phyloP scores from a whole-genome alignment of 2,888 invertebrate species.

The Electrophaes corylata region DNA sequence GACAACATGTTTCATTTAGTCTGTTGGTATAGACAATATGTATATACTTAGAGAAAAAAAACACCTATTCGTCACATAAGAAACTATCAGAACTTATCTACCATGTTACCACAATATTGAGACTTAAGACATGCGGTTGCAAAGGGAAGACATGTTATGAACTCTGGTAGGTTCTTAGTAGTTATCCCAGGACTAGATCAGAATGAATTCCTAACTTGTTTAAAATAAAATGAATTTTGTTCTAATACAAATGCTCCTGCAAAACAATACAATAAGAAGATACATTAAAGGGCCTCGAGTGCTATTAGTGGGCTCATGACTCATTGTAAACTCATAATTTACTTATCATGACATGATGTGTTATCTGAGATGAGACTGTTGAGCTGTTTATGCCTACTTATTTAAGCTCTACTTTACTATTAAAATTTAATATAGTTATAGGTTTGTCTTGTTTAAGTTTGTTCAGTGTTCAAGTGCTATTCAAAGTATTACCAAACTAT shows the following conservation, averaged over 20 bases:
- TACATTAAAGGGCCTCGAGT: not conserved
- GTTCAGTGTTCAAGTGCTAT: not conserved
- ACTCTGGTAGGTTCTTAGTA: too few species aligned
- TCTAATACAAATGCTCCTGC: not conserved
- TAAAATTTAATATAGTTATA: not conserved
- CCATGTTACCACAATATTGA: too few species aligned
- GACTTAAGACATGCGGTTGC: too few species aligned
- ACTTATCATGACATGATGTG: conserved; percentile 30
- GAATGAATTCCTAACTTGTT: too few species aligned
- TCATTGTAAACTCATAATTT: conserved; percentile 20
- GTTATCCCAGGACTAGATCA: too few species aligned
- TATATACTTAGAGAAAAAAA: too few species aligned
- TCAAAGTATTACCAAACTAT: too few species aligned
- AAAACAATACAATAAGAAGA: not conserved
- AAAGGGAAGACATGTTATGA: too few species aligned
- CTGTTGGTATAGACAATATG: too few species aligned
- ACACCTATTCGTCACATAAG: too few species aligned
- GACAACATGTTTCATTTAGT: not conserved
- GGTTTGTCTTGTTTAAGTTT: not conserved
- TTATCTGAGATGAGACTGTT: conserved; percentile 25
- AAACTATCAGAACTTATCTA: too few species aligned
- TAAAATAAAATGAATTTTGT: not conserved
- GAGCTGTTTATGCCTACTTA: not conserved
- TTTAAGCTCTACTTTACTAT: not conserved
- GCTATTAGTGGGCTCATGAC: conserved; percentile 17